These are phyloP conservation scores for Atlantisia rogersi DNA, from an alignment of 2,113 vertebrate species.

Conservation along the genomic window DNA sequence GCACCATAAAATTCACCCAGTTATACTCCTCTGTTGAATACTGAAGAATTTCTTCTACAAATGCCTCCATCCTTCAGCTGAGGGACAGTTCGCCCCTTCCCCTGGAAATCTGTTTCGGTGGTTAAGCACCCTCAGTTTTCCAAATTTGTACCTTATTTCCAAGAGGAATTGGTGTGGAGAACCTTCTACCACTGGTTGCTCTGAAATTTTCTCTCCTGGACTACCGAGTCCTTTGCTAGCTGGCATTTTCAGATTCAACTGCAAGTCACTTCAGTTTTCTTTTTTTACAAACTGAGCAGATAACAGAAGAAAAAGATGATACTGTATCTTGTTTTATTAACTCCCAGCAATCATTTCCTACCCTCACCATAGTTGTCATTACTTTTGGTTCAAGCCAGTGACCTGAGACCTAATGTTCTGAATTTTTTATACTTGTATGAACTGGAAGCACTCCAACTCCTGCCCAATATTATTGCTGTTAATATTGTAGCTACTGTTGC, in stretches of 20 bases:
- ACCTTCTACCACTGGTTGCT: background rate
- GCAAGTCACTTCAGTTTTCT: background rate
- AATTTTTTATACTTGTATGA: background rate
- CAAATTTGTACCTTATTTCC: background rate
- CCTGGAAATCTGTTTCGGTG: background rate
- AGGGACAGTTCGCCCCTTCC: background rate
- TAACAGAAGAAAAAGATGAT: background rate
- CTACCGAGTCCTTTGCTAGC: background rate
- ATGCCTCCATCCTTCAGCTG: background rate
- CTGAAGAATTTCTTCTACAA: background rate
- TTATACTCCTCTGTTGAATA: background rate
- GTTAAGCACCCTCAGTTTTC: background rate
- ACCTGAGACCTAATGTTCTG: background rate
- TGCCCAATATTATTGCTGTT: background rate
- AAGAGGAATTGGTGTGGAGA: background rate
- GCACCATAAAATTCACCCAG: background rate
- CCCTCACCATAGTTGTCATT: background rate
- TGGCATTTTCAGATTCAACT: background rate
- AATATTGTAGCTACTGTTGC: background rate
- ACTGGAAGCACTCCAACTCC: background rate
- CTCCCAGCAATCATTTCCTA: background rate
- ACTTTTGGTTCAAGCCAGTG: background rate
- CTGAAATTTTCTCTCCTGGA: background rate
- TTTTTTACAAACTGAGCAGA: background rate
- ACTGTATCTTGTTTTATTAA: constrained; percentile 1